Base-by-base conservation (phyloP, 1,140 invertebrate genomes). In the Portunus trituberculatus region DNA sequence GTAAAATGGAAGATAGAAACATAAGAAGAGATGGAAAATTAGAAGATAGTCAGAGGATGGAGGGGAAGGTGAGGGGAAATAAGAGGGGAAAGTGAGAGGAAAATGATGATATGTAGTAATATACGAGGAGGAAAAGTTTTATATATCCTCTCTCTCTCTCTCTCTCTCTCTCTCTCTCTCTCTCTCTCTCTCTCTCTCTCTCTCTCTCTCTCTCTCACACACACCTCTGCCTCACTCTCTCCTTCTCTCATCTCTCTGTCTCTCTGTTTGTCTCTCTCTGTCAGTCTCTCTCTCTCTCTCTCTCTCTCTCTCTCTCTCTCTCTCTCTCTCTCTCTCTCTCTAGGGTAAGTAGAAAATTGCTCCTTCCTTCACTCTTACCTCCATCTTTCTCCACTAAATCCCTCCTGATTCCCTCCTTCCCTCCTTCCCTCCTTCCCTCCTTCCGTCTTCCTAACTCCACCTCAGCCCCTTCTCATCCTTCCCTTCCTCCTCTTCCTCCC, bases 351-450 rank as follows among this genome's bases (percentile, higher is more conserved):
- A 59, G 29, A 91, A 91, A 91, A 59, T 52, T 91, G 46, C 14
- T 45, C 48, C 89, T 52, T 52, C 10, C n/a, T n/a, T 25, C 83
- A 16, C 28, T 29, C 4, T 84, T 84, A 29, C 16, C 31, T 84
- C 83, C n/a, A 84, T 32, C 83, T 84, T 84, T 84, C 25, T 25
- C 83, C 0, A 10, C 31, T 84, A 84, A 84, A 25, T 28, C 31
- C 31, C 83, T 84, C 31, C 89, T 91, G 89, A 91, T 91, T 91
- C 89, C 89, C 89, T 91, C n/a, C 16, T 28, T 28, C 59, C 46
- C n/a, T 29, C 89, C 89, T 59, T 32, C 28, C n/a, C 59, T 31
- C 32, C 52, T 48, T 48, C 87, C 8, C n/a, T 52, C 88, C 25
- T 52, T 20, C 25, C 82, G 25, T 84, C 83, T 84, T 12, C 83